phyloP scores from a whole-genome alignment of 2,797 vertebrate genomes.

The Paratrypauchen microcephalus region DNA sequence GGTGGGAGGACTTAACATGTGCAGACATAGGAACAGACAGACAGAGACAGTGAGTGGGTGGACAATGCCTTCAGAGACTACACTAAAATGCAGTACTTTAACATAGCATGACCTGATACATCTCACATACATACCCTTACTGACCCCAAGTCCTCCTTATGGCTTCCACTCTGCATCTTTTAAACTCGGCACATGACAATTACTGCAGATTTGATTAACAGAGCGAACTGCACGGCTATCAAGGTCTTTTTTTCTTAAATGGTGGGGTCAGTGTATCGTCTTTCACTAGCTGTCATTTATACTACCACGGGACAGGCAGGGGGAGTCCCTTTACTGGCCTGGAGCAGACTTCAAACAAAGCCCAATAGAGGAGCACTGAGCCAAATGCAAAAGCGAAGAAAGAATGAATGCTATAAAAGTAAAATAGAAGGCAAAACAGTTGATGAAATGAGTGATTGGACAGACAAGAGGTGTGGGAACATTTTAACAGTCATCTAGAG shows the following conservation, averaged over 20 bases:
- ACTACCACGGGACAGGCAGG: slow-evolving; percentile 58
- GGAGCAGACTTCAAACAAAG: slow-evolving; percentile 80
- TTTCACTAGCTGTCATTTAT: slow-evolving; percentile 85
- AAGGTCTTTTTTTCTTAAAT: slow-evolving; percentile 46
- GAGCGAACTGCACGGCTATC: slow-evolving; percentile 61
- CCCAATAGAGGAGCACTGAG: slow-evolving; percentile 43
- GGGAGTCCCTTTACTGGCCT: slow-evolving; percentile 75
- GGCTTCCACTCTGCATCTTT: slow-evolving; percentile 64
- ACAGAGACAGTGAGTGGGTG: slow-evolving; percentile 67
- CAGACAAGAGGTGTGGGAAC: slow-evolving; percentile 68
- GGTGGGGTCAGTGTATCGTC: slow-evolving; percentile 61
- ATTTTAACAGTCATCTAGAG: slow-evolving; percentile 57
- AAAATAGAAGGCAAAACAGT: slow-evolving; percentile 32
- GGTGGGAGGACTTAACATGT: slow-evolving; percentile 58
- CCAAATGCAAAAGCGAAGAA: slow-evolving; percentile 34
- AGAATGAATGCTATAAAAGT: slow-evolving; percentile 25
- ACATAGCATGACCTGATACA: slow-evolving; percentile 62
- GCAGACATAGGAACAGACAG: slow-evolving; percentile 48
- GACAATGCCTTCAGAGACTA: slow-evolving; percentile 56
- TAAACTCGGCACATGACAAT: slow-evolving; percentile 75
- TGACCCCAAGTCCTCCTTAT: slow-evolving; percentile 45
- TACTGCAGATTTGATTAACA: slow-evolving; percentile 78
- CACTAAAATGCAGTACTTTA: slow-evolving; percentile 55
- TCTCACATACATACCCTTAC: slow-evolving; percentile 53
- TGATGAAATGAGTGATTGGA: slow-evolving; percentile 61